Percentiles rank a stretch among this genome's conserved stretches.
These are phyloP conservation scores for Helarctos malayanus DNA, from an alignment of 2,797 vertebrate genomes.

Conservation along the genomic window DNA sequence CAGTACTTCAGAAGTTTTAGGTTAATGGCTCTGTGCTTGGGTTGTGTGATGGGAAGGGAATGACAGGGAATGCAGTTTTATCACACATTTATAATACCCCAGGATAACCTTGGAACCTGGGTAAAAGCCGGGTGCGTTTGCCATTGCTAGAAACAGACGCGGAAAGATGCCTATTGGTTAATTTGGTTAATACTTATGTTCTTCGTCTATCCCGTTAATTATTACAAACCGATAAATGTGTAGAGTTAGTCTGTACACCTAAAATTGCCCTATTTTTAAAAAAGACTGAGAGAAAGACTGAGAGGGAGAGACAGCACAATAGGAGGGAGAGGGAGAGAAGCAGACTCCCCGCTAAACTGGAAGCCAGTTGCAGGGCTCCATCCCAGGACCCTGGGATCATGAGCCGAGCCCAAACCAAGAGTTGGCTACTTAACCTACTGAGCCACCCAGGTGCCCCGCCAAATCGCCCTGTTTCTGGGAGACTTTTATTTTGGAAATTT, in stretches of 20 bases:
- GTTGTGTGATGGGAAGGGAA: not conserved
- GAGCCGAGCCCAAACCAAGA: not conserved
- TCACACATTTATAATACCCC: not conserved
- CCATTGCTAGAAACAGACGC: not conserved
- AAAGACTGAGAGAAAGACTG: not conserved
- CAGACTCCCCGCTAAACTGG: not conserved
- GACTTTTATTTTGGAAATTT: not conserved
- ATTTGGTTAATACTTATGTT: not conserved
- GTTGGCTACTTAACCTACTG: not conserved
- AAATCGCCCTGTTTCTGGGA: not conserved
- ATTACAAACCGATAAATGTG: not conserved
- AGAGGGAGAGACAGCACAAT: too few relatives aligned
- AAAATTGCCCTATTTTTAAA: not conserved
- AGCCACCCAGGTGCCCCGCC: not conserved
- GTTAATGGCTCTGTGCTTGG: not conserved
- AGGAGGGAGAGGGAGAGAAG: too few relatives aligned
- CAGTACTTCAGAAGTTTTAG: not conserved
- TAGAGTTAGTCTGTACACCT: not conserved
- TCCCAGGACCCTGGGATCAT: not conserved
- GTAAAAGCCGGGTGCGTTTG: not conserved
- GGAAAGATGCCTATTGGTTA: not conserved
- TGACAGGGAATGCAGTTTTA: not conserved
- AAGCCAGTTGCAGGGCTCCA: not conserved
- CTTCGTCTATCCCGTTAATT: not conserved
- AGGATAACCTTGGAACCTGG: not conserved